A percentile compares a stretch with the other conserved stretches of the same genome.
Evolutionary conservation across 2,797 vertebrate species (phyloP).

Genomic region (Hippopotamyrus pictus): DNA sequence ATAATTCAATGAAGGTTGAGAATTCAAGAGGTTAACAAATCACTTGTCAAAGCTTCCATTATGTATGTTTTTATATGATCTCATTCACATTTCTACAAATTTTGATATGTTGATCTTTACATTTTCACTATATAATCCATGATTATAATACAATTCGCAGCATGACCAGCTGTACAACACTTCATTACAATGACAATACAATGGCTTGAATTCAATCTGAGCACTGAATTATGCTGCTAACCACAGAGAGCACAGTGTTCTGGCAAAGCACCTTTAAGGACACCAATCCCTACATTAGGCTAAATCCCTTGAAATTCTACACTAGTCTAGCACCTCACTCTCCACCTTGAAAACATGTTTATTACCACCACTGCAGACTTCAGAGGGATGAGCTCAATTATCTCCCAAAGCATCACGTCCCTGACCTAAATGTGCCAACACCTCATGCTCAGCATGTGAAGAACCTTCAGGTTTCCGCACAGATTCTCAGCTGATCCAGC

Average conservation of each 20-base stretch:
- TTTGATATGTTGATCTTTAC: background rate
- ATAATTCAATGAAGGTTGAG: background rate
- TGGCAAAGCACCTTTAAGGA: background rate
- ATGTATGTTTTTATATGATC: background rate
- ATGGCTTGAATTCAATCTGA: background rate
- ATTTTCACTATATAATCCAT: background rate
- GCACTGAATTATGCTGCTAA: background rate
- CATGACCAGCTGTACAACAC: background rate
- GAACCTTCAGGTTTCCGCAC: background rate
- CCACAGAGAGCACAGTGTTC: background rate
- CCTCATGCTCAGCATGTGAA: background rate
- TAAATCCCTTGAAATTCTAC: background rate
- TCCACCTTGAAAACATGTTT: slow-evolving; percentile 1
- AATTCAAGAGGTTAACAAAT: background rate
- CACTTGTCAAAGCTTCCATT: background rate
- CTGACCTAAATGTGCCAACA: slow-evolving; percentile 3
- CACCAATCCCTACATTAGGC: background rate
- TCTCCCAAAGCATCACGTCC: background rate
- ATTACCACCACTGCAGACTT: background rate
- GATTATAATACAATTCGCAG: background rate
- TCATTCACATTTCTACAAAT: background rate
- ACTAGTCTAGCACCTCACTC: background rate
- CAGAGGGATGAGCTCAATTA: slow-evolving; percentile 1
- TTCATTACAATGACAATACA: background rate
- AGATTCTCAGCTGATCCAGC: background rate